phyloP scores from a whole-genome alignment of 1,140 invertebrate genomes.

The Neodiprion virginianus region DNA sequence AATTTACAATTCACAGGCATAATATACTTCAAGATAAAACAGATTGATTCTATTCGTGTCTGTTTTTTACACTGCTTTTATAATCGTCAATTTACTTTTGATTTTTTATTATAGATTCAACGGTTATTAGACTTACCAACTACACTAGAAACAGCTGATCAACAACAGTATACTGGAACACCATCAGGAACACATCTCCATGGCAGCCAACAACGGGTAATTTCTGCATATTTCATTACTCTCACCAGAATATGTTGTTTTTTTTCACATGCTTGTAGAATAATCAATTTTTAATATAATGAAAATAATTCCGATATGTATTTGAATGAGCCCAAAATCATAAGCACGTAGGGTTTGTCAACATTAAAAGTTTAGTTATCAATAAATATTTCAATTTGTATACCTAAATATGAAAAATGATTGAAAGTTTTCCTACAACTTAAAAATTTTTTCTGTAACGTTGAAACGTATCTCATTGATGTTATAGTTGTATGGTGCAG shows the following conservation, averaged over 20 bases:
- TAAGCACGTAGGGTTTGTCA: too few species aligned
- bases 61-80: too few species aligned
- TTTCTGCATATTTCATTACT: background rate
- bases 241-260: slow-evolving; percentile 35
- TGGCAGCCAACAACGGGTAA: slow-evolving; percentile 53
- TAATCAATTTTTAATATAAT: slow-evolving; percentile 1
- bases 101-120: slow-evolving; percentile 69
- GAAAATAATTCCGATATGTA: slow-evolving; percentile 29
- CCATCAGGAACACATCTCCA: slow-evolving; percentile 50
- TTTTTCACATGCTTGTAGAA: background rate
- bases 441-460: background rate
- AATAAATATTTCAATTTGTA: slow-evolving; percentile 43
- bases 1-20: too few species aligned
- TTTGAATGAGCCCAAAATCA: slow-evolving; percentile 24
- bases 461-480: slow-evolving; percentile 44
- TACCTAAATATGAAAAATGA: slow-evolving; percentile 27
- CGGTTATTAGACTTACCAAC: slow-evolving; percentile 91
- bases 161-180: slow-evolving; percentile 52
- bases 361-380: too few species aligned
- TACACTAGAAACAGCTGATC: slow-evolving; percentile 79
- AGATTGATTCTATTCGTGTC: too few species aligned
- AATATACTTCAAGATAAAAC: too few species aligned
- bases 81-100: too few species aligned
- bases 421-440: too few species aligned
- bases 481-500: slow-evolving; percentile 46